Evolutionary conservation across 2,888 invertebrate species (phyloP).

Genomic region (Eupithecia abbreviata): DNA sequence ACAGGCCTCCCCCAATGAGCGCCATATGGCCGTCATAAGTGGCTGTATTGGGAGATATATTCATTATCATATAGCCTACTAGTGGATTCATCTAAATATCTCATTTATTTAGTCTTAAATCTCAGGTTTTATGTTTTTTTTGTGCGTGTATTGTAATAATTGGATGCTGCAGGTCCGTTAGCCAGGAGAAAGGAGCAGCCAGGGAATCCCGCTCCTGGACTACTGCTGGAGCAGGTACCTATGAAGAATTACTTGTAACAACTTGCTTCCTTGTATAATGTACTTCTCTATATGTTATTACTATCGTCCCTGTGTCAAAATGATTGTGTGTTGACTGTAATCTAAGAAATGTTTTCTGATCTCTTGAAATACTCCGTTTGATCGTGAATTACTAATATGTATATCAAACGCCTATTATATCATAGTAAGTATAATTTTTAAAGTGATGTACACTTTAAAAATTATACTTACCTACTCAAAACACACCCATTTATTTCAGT

Average conservation of each 20-base stretch:
- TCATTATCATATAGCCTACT: background rate
- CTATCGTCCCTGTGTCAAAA: background rate
- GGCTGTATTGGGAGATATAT: background rate
- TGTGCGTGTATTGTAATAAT: constrained; percentile 60
- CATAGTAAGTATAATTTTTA: no score
- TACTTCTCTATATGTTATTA: background rate
- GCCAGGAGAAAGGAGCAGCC: constrained; percentile 73
- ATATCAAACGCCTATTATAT: background rate
- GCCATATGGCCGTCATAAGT: background rate
- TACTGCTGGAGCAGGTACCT: constrained; percentile 66
- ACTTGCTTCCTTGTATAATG: constrained; percentile 8
- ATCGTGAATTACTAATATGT: background rate
- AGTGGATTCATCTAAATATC: background rate
- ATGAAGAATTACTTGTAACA: constrained; percentile 54
- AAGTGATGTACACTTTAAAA: background rate
- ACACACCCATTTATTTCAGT: background rate
- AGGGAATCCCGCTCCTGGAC: constrained; percentile 75
- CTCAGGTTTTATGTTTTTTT: constrained; percentile 27
- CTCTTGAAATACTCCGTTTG: background rate
- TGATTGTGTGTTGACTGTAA: background rate
- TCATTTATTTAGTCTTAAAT: constrained; percentile 14
- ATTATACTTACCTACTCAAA: background rate
- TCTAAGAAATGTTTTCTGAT: background rate
- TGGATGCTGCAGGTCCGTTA: constrained; percentile 75
- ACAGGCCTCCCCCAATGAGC: no score